Percentiles rank a stretch among this genome's conserved stretches.
Conservation (phyloP, 1,140 invertebrate genomes). For the Trissolcus basalis region DNA sequence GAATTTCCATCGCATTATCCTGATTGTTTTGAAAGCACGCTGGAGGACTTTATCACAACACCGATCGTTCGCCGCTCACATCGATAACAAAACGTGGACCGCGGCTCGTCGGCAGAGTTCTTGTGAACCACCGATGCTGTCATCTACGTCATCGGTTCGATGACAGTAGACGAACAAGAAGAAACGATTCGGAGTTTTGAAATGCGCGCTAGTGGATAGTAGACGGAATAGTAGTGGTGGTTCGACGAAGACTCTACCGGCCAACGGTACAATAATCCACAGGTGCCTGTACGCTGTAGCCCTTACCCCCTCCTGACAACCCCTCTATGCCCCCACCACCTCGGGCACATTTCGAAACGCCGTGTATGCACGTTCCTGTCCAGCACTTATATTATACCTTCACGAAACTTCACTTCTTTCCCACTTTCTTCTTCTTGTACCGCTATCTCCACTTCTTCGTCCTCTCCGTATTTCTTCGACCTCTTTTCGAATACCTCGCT, state of each 20-base stretch:
- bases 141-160: constrained; percentile 3
- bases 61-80: not conserved
- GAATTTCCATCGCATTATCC: constrained; percentile 34
- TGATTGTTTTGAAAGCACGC: constrained; percentile 1
- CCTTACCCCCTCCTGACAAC: constrained; percentile 60
- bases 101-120: constrained; percentile 18
- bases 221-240: constrained; percentile 70
- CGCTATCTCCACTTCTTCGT: constrained; percentile 40
- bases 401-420: constrained; percentile 23
- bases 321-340: constrained; percentile 39
- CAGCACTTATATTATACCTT: constrained; percentile 20
- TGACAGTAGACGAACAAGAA: not conserved
- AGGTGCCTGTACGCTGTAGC: constrained; percentile 70
- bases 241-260: constrained; percentile 74
- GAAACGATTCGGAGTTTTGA: constrained; percentile 29
- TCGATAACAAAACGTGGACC: not conserved
- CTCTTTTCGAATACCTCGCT: constrained; percentile 6
- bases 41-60: constrained; percentile 4
- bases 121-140: constrained; percentile 8
- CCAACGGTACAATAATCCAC: constrained; percentile 72
- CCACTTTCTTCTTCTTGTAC: constrained; percentile 34
- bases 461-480: constrained; percentile 13
- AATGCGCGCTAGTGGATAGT: constrained; percentile 34
- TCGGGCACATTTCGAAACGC: constrained; percentile 47
- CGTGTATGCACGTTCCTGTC: constrained; percentile 27